Evolutionary conservation across 2,888 invertebrate species (phyloP).

Genomic region (Phrixothrix hirtus): DNA sequence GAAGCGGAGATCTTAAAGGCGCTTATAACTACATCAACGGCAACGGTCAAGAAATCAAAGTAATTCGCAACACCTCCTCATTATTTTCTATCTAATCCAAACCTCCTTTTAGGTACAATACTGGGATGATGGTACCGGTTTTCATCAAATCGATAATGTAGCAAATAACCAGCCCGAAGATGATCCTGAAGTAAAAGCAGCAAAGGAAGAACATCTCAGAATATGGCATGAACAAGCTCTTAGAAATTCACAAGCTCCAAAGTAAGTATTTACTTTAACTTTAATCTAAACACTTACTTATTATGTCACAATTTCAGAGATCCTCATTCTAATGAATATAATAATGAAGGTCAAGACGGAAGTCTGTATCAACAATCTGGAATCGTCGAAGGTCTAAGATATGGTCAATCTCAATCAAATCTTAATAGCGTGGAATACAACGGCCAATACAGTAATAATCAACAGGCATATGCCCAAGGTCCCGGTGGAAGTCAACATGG

Average conservation of each 20-base stretch:
- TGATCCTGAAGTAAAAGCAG: slow-evolving; percentile 70
- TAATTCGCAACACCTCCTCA: no score
- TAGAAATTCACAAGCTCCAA: slow-evolving; percentile 49
- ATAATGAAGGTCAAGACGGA: neutral
- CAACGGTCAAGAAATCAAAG: slow-evolving; percentile 64
- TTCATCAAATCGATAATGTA: slow-evolving; percentile 76
- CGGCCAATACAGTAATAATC: slow-evolving; percentile 32
- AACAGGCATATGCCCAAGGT: slow-evolving; percentile 23
- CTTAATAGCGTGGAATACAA: slow-evolving; percentile 34
- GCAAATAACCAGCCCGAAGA: slow-evolving; percentile 68
- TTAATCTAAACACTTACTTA: no score
- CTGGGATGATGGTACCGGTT: slow-evolving; percentile 76
- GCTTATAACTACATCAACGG: slow-evolving; percentile 71
- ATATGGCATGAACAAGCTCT: slow-evolving; percentile 71
- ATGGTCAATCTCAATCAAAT: slow-evolving; percentile 6
- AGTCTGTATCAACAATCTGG: slow-evolving; percentile 26
- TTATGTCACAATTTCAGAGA: slow-evolving; percentile 18
- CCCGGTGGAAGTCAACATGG: slow-evolving; percentile 7
- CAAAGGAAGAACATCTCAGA: slow-evolving; percentile 69
- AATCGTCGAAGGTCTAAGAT: neutral
- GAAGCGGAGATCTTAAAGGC: slow-evolving; percentile 72
- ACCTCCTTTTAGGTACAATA: slow-evolving; percentile 64
- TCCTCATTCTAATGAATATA: slow-evolving; percentile 27
- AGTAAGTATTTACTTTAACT: slow-evolving; percentile 44
- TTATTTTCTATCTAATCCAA: no score